Conservation (phyloP, 2,797 vertebrate genomes). For the Corythornis leucogaster region DNA sequence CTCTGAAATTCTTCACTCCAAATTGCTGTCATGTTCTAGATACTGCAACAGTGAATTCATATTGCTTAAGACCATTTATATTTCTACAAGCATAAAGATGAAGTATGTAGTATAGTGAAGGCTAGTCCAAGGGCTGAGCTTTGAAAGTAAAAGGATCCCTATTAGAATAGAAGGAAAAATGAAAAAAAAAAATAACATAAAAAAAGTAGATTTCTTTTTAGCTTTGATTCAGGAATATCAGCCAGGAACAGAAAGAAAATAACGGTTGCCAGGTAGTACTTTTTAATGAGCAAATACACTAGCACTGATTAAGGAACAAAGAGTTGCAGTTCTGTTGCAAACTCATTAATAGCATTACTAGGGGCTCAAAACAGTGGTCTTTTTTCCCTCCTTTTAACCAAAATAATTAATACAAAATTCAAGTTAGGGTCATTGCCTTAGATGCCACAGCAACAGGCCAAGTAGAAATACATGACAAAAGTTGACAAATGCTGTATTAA, state of each 20-base stretch:
- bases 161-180: not conserved
- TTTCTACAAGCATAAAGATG: not conserved
- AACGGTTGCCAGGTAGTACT: not conserved
- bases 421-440: not conserved
- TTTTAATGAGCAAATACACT: not conserved
- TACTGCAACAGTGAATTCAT: not conserved
- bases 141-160: not conserved
- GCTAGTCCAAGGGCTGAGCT: not conserved
- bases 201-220: not conserved
- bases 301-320: not conserved
- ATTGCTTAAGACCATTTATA: not conserved
- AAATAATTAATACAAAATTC: not conserved
- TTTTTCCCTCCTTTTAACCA: not conserved
- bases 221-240: not conserved
- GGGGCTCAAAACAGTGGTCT: not conserved
- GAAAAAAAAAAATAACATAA: too few relatives aligned
- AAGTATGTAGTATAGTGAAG: not conserved
- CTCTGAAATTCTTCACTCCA: not conserved
- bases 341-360: not conserved
- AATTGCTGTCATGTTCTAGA: not conserved
- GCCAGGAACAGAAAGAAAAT: not conserved
- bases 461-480: not conserved
- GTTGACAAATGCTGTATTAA: not conserved
- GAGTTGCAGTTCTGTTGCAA: not conserved
- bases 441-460: not conserved